Base-by-base conservation (phyloP, 2,888 invertebrate genomes). In the Drosophila neonasuta region DNA sequence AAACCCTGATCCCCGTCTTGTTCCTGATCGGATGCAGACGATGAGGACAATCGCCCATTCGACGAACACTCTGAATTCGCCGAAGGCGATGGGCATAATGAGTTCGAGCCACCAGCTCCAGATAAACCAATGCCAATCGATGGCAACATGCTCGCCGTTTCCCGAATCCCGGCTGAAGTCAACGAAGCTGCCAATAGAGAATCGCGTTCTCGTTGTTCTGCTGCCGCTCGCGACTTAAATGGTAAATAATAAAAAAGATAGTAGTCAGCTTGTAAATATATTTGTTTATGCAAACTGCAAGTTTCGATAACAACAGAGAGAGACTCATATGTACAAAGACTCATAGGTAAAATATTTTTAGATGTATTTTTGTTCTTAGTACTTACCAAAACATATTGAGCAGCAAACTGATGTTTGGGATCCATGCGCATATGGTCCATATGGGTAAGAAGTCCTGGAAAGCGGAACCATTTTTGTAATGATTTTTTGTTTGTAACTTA, bases 381-480 rank as follows among this genome's bases (percentile, higher is more conserved):
- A 64, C 67, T 45, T 77, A 80, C 80, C 71, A 97, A 92, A 45
- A 97, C 97, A 91, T 97, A 97, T 89, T 97, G 97, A 30, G 97
- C 97, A 42, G 97, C 97, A 88, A 97, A 97, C 91, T 97, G 97
- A 92, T 97, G 97, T 91, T 97, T 97, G 0, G 97, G 97, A 90
- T 97, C 97, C 97, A 97, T 97, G 88, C 97, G 93, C 97, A 97
- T 97, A 90, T 97, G 97, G 88, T 97, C 97, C 97, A 97, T 97
- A 90, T 97, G 97, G 65, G 96, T 96, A 64, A 97, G 93, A 32
- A 97, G 93, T 88, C 97, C 97, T 97, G 9, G 6, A 66, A 51
- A 13, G 7, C 7, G 2, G 5, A 24, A 20, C 17, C 17, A 20
- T 20, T 20, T 20, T 20, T 20, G 17, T 20, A 20, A 20, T 20